These are phyloP conservation scores for Stomatorhinus walkeri DNA, from an alignment of 2,797 vertebrate species.

Conservation along the genomic window DNA sequence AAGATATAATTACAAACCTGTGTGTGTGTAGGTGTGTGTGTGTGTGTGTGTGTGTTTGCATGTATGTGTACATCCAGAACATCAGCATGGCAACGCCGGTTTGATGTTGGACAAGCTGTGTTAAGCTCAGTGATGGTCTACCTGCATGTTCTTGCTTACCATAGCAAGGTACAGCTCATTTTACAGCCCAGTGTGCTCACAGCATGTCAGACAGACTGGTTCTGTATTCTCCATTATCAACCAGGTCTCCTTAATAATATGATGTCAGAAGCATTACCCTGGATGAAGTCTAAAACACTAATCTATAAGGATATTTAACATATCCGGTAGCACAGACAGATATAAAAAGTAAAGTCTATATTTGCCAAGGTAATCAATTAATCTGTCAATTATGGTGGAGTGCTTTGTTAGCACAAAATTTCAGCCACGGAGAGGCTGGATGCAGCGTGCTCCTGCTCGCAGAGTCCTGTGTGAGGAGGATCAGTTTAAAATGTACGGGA, in stretches of 20 bases:
- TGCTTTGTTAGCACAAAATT: conserved; percentile 1
- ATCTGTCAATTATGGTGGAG: conserved; percentile 1
- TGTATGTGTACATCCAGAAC: background rate
- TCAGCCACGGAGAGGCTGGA: background rate
- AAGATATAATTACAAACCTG: background rate
- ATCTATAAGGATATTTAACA: conserved; percentile 10
- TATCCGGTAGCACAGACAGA: background rate
- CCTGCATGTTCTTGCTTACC: background rate
- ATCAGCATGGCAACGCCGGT: background rate
- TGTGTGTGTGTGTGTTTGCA: background rate
- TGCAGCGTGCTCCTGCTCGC: background rate
- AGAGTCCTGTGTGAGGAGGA: background rate
- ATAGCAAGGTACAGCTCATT: background rate
- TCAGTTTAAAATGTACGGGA: background rate
- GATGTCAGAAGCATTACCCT: background rate
- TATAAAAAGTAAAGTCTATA: conserved; percentile 8
- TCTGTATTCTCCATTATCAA: background rate
- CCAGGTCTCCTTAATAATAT: conserved; percentile 2
- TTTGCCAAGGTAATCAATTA: conserved; percentile 8
- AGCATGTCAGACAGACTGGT: background rate
- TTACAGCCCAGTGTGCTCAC: background rate
- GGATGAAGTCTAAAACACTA: conserved; percentile 6
- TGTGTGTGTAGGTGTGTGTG: background rate
- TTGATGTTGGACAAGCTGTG: background rate
- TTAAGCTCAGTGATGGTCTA: background rate